A percentile compares a stretch with the other conserved stretches of the same genome.
These are phyloP conservation scores for Characodon lateralis DNA, from an alignment of 2,797 vertebrate species.

Conservation along the genomic window DNA sequence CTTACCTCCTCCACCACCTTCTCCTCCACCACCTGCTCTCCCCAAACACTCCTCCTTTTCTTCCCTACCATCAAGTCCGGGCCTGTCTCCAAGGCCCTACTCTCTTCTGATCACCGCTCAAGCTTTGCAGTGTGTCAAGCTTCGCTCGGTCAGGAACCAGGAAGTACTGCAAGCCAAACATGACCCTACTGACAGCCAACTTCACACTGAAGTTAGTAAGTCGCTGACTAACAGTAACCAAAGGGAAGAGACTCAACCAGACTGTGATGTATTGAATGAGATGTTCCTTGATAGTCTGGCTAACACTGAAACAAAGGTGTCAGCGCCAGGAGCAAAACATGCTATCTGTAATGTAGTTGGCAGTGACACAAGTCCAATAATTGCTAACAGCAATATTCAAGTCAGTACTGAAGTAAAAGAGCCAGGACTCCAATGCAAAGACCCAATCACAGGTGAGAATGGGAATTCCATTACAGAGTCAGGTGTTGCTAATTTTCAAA, in stretches of 20 bases:
- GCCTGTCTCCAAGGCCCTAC: conserved; percentile 32
- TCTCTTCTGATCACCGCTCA: conserved; percentile 86
- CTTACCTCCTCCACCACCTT: conserved; percentile 50
- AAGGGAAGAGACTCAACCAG: not conserved
- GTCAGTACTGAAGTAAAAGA: not conserved
- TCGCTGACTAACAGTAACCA: not conserved
- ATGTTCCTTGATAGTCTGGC: not conserved
- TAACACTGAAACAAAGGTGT: not conserved
- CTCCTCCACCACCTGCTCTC: conserved; percentile 38
- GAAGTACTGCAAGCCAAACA: conserved; percentile 13
- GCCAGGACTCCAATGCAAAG: not conserved
- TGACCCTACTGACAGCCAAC: not conserved
- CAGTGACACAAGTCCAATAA: not conserved
- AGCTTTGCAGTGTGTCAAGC: conserved; percentile 85
- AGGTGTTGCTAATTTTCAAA: not conserved
- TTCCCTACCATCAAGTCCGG: not conserved
- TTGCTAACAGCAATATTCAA: not conserved
- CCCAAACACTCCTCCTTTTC: conserved; percentile 1
- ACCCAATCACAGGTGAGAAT: not conserved
- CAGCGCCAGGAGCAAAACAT: not conserved
- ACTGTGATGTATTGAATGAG: not conserved
- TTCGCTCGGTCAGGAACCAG: conserved; percentile 83
- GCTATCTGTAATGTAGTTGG: not conserved
- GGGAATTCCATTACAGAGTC: not conserved
- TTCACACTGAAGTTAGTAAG: not conserved